phyloP scores from a whole-genome alignment of 64 coral and sea anemone genomes.

The Dendronephthya gigantea region DNA sequence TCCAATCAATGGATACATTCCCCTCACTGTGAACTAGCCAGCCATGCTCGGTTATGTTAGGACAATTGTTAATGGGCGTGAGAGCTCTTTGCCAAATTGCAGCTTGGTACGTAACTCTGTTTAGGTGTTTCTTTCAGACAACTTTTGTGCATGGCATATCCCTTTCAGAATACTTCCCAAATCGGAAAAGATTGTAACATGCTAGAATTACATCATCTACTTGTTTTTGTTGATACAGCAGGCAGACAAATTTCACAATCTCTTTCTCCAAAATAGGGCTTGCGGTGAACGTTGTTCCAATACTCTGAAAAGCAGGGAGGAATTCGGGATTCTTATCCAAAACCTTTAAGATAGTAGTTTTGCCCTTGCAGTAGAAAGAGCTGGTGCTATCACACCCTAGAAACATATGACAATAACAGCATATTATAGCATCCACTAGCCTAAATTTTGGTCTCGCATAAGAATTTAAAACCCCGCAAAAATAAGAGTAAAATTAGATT shows the following conservation, averaged over 20 bases:
- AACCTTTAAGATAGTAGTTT: background rate
- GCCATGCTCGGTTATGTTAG: background rate
- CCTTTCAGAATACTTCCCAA: conserved; percentile 12
- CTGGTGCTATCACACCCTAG: background rate
- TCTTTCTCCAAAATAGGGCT: background rate
- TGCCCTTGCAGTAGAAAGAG: conserved; percentile 4
- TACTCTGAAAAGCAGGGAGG: conserved; percentile 6
- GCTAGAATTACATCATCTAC: background rate
- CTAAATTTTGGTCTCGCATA: too few species aligned
- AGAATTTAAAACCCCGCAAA: too few species aligned
- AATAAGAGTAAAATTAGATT: too few species aligned
- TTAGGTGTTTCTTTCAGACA: conserved; percentile 9
- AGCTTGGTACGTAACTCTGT: conserved; percentile 2
- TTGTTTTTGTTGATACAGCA: conserved; percentile 15
- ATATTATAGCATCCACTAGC: too few species aligned
- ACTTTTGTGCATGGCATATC: conserved; percentile 5
- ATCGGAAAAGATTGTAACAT: background rate
- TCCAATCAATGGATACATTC: conserved; percentile 1
- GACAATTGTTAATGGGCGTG: background rate
- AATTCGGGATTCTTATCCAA: background rate
- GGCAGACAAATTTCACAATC: conserved; percentile 13
- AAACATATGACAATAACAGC: background rate
- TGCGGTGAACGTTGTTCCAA: background rate
- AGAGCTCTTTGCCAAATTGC: background rate
- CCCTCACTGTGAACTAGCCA: background rate